Percentiles rank a stretch among this genome's conserved stretches.
Conservation (phyloP, 1,140 invertebrate species). For the Drosophila cardini region DNA sequence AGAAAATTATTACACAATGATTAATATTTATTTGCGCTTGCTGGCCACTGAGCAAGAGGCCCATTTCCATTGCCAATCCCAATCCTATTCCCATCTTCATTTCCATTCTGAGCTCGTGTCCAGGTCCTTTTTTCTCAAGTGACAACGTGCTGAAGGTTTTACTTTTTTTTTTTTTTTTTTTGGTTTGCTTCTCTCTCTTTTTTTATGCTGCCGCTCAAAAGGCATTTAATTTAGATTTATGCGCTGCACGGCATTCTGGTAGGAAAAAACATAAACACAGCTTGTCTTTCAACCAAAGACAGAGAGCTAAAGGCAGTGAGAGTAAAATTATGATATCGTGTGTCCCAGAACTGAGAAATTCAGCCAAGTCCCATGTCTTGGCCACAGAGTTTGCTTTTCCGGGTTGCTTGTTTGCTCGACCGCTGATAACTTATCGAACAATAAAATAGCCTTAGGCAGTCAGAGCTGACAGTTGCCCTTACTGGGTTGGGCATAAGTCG, state of each 20-base stretch:
- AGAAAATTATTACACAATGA: conserved; percentile 84
- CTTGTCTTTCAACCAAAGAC: conserved; percentile 40
- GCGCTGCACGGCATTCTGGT: conserved; percentile 71
- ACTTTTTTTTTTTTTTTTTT: conserved; percentile 27
- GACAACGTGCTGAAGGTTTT: conserved; percentile 75
- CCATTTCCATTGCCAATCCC: not conserved
- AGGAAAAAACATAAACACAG: conserved; percentile 63
- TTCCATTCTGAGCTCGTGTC: conserved; percentile 23
- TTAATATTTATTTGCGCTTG: conserved; percentile 81
- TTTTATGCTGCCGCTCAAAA: conserved; percentile 54
- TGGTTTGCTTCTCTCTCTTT: conserved; percentile 2
- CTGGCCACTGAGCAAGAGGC: conserved; percentile 58
- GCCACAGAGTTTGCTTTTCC: conserved; percentile 33
- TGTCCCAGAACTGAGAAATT: conserved; percentile 6
- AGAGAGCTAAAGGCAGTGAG: conserved; percentile 15
- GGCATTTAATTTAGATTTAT: conserved; percentile 84
- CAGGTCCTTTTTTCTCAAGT: conserved; percentile 51
- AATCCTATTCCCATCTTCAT: conserved; percentile 21
- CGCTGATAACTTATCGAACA: conserved; percentile 79
- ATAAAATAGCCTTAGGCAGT: conserved; percentile 71
- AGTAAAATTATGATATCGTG: conserved; percentile 74
- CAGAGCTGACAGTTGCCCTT: conserved; percentile 38
- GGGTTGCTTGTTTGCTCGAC: conserved; percentile 56
- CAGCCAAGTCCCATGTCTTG: not conserved
- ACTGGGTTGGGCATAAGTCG: conserved; percentile 48